These are phyloP conservation scores for Harpalus rubripes DNA, from an alignment of 2,888 invertebrate species.

Conservation along the genomic window DNA sequence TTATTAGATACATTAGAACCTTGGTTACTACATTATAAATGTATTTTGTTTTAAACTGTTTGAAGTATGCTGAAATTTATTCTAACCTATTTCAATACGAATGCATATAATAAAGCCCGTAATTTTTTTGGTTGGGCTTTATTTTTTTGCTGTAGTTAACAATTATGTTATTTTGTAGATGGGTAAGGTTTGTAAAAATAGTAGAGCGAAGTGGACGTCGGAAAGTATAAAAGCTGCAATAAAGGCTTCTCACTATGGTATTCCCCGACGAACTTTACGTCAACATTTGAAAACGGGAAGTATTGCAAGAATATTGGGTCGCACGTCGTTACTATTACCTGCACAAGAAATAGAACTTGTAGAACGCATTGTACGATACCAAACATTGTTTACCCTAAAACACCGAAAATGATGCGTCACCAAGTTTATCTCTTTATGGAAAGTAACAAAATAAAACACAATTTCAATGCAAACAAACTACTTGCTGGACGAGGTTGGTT, in stretches of 20 bases:
- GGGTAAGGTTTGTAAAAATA: slow-evolving; percentile 63
- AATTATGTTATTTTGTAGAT: slow-evolving; percentile 66
- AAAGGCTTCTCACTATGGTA: neutral
- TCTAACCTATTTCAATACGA: neutral
- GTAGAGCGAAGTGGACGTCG: neutral
- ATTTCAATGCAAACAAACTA: neutral
- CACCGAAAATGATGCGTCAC: neutral
- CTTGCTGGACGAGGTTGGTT: slow-evolving; percentile 65
- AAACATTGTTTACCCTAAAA: neutral
- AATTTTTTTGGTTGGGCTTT: slow-evolving; percentile 64
- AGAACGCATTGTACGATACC: neutral
- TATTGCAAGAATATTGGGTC: neutral
- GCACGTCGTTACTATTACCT: neutral
- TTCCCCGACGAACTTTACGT: slow-evolving; percentile 27
- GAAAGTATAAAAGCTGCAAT: neutral
- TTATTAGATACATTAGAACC: neutral
- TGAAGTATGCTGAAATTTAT: neutral
- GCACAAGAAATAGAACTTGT: neutral
- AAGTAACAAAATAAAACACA: neutral
- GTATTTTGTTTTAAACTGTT: neutral
- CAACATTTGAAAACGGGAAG: slow-evolving; percentile 11
- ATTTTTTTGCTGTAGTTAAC: slow-evolving; percentile 66
- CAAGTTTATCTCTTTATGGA: neutral
- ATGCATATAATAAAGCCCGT: neutral
- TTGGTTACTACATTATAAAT: neutral